These are phyloP conservation scores for Pectinophora gossypiella DNA, from an alignment of 1,140 invertebrate genomes.

Conservation along the genomic window DNA sequence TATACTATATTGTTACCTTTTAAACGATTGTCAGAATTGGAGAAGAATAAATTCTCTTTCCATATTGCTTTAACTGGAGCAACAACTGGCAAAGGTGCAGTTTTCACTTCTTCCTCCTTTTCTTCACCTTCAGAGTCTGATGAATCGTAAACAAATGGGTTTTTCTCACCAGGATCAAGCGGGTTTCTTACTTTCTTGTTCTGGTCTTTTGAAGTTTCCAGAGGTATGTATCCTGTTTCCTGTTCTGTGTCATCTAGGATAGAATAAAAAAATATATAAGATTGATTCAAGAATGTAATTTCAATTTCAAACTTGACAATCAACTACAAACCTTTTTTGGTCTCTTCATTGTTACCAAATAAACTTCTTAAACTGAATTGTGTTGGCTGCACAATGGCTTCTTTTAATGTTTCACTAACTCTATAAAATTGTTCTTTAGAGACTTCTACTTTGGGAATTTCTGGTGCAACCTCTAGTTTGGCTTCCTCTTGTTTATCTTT, in stretches of 20 bases:
- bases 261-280: not conserved
- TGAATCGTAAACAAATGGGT: conserved; percentile 80
- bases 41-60: conserved; percentile 78
- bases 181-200: conserved; percentile 55
- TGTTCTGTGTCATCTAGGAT: conserved; percentile 15
- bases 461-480: conserved; percentile 25
- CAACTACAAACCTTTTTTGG: conserved; percentile 14
- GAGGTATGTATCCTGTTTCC: conserved; percentile 33
- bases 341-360: conserved; percentile 60
- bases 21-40: conserved; percentile 72
- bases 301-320: not conserved
- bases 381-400: conserved; percentile 69
- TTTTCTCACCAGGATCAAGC: conserved; percentile 60
- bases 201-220: conserved; percentile 33
- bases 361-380: conserved; percentile 78
- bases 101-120: conserved; percentile 30
- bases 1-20: conserved; percentile 76
- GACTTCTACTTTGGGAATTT: conserved; percentile 66
- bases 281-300: too few relatives aligned
- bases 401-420: conserved; percentile 76
- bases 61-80: conserved; percentile 49
- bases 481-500: conserved; percentile 35
- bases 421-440: conserved; percentile 80
- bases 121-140: conserved; percentile 77
- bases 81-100: conserved; percentile 13